phyloP scores from a whole-genome alignment of 2,797 vertebrate species.

The Trachops cirrhosus region DNA sequence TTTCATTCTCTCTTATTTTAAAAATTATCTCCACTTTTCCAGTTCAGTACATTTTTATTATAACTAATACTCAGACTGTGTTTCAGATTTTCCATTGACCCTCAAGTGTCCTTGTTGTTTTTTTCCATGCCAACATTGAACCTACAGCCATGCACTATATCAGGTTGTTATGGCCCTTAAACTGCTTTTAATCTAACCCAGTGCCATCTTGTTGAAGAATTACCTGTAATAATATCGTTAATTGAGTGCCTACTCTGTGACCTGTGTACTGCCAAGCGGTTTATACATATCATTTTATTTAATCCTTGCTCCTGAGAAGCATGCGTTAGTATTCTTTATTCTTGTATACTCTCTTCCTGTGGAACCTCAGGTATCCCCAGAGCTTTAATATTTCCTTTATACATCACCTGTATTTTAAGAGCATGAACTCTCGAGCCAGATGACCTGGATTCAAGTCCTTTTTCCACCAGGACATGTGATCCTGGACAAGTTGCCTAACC shows the following conservation, averaged over 20 bases:
- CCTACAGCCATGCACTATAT: background rate
- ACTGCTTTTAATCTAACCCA: background rate
- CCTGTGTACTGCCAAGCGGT: background rate
- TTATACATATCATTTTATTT: background rate
- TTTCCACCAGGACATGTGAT: background rate
- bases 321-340: background rate
- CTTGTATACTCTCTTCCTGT: background rate
- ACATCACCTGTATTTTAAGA: background rate
- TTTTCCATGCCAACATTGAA: background rate
- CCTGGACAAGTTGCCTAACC: background rate
- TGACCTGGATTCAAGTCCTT: background rate
- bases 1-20: constrained; percentile 16
- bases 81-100: background rate
- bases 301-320: background rate
- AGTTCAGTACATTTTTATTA: constrained; percentile 19
- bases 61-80: background rate
- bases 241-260: background rate
- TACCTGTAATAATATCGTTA: background rate
- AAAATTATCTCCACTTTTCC: background rate
- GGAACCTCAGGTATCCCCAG: background rate
- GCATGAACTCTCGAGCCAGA: background rate
- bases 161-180: background rate
- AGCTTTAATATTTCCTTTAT: background rate
- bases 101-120: background rate
- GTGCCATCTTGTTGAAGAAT: background rate